These are phyloP conservation scores for Muntiacus reevesi DNA, from an alignment of 2,113 vertebrate species.

Conservation along the genomic window DNA sequence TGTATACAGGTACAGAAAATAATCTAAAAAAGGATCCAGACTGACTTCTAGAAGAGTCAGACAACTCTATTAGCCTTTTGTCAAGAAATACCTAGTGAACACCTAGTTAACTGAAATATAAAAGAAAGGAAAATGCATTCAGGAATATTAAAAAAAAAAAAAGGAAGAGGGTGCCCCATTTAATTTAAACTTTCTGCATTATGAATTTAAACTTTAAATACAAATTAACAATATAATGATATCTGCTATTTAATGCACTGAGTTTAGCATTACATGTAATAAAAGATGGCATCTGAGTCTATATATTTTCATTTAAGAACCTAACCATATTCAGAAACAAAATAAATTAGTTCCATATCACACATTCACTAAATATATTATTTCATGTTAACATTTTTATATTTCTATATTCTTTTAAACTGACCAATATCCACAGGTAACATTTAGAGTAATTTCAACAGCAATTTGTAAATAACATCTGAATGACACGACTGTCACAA, in stretches of 20 bases:
- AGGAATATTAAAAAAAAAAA: neutral
- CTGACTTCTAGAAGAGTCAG: neutral
- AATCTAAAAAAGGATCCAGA: neutral
- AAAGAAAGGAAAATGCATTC: neutral
- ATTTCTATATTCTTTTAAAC: constrained; percentile 34
- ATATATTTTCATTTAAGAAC: constrained; percentile 34
- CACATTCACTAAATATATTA: neutral
- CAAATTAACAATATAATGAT: neutral
- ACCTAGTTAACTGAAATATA: neutral
- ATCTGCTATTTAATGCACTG: neutral
- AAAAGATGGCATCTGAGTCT: neutral
- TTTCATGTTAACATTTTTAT: neutral
- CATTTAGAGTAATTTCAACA: neutral
- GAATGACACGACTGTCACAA: neutral
- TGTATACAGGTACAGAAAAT: neutral
- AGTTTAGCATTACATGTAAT: neutral
- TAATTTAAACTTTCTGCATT: constrained; percentile 14
- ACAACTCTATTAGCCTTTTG: neutral
- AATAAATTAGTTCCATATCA: neutral
- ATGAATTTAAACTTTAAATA: constrained; percentile 29
- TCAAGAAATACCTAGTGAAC: neutral
- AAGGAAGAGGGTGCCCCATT: neutral
- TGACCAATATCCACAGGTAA: constrained; percentile 3
- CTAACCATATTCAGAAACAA: constrained; percentile 34
- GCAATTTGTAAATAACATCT: neutral